These are phyloP conservation scores for Lordiphosa mommai DNA, from an alignment of 1,140 invertebrate species.

Conservation along the genomic window DNA sequence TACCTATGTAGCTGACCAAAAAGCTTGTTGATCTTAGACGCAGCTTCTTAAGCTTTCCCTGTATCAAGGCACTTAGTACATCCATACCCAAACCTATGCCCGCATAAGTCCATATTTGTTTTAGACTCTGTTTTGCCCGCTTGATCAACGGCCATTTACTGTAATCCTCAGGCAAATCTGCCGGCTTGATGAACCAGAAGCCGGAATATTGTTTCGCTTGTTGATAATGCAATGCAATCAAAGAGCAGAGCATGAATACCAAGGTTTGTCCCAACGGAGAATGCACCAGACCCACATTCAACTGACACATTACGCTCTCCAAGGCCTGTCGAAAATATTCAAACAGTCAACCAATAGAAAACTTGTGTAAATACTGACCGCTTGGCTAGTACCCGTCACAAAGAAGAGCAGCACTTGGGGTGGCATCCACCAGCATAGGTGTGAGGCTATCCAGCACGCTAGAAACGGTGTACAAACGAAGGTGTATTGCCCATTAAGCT, in stretches of 20 bases:
- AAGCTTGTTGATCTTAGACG: conserved; percentile 34
- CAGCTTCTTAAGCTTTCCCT: background rate
- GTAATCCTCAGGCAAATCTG: conserved; percentile 10
- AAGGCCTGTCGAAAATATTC: conserved; percentile 15
- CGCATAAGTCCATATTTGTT: conserved; percentile 31
- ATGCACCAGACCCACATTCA: conserved; percentile 20
- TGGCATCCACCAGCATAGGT: conserved; percentile 31
- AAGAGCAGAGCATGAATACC: conserved; percentile 43
- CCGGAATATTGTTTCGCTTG: conserved; percentile 22
- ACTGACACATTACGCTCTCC: conserved; percentile 28
- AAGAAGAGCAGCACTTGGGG: conserved; percentile 25
- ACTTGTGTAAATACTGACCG: conserved; percentile 21
- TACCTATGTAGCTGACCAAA: conserved; percentile 29
- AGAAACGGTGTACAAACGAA: conserved; percentile 14
- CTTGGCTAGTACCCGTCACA: conserved; percentile 24
- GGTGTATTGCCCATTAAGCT: conserved; percentile 15
- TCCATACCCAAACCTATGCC: conserved; percentile 38
- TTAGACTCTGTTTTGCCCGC: conserved; percentile 7
- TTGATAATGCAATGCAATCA: conserved; percentile 32
- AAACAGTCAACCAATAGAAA: background rate
- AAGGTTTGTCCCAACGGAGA: conserved; percentile 32
- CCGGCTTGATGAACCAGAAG: conserved; percentile 54
- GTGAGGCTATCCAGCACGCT: conserved; percentile 16
- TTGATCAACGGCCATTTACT: background rate
- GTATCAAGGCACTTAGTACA: conserved; percentile 14